Evolutionary conservation across 2,797 vertebrate genomes (phyloP).

Genomic region (Megalops cyprinoides): DNA sequence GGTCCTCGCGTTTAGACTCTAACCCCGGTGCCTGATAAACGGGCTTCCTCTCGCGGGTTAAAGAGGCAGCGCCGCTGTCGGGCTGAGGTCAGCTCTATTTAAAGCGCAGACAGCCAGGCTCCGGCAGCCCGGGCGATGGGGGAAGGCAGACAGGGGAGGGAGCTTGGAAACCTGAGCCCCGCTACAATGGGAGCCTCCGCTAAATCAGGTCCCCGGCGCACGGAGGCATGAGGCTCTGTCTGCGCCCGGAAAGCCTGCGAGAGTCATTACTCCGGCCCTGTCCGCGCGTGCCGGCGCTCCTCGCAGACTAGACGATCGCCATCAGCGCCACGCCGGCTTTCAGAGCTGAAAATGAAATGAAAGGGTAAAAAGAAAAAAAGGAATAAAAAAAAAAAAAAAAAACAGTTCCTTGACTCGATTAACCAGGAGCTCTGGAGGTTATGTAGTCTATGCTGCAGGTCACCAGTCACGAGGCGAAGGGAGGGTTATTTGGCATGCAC

Average conservation of each 20-base stretch:
- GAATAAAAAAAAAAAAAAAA: not conserved
- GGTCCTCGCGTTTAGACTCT: too few species aligned
- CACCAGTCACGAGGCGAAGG: not conserved
- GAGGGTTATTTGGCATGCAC: not conserved
- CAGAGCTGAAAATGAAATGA: not conserved
- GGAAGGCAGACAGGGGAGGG: slow-evolving; percentile 23
- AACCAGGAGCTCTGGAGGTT: not conserved
- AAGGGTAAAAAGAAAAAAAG: too few species aligned
- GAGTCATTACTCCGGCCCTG: not conserved
- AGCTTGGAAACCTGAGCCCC: slow-evolving; percentile 34
- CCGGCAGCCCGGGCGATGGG: slow-evolving; percentile 55
- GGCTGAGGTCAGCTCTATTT: slow-evolving; percentile 79
- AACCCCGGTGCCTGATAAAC: not conserved
- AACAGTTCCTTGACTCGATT: not conserved
- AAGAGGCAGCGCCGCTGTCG: slow-evolving; percentile 61
- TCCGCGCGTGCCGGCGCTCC: not conserved
- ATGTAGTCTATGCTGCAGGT: not conserved
- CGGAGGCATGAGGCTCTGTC: not conserved
- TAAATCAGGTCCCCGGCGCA: slow-evolving; percentile 5
- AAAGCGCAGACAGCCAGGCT: slow-evolving; percentile 74
- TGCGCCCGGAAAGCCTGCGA: not conserved
- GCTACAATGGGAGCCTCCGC: not conserved
- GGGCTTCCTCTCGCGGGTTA: slow-evolving; percentile 38
- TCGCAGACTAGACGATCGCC: not conserved
- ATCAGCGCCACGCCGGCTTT: not conserved